These are phyloP conservation scores for Micromussa lordhowensis DNA, from an alignment of 92 coral and sea anemone genomes.

Conservation along the genomic window DNA sequence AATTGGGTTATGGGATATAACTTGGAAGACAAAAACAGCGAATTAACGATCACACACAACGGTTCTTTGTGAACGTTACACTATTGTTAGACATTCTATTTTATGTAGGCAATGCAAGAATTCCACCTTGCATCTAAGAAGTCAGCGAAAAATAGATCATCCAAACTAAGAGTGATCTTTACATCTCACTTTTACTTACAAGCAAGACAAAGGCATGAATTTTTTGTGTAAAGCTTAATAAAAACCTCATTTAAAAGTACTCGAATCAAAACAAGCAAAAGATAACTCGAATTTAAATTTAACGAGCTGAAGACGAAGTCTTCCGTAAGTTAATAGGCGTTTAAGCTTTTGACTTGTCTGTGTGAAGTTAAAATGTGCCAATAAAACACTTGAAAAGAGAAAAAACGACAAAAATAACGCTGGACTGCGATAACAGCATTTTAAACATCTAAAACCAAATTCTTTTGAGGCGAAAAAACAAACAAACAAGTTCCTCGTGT, in stretches of 20 bases:
- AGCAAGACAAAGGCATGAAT: slow-evolving; percentile 11
- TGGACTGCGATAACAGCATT: neutral
- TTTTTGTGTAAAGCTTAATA: neutral
- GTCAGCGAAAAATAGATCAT: neutral
- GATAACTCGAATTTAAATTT: neutral
- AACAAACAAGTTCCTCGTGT: slow-evolving; percentile 32
- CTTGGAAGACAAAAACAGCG: neutral
- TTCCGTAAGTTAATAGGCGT: neutral
- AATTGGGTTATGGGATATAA: no score
- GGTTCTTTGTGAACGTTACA: neutral
- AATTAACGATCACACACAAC: neutral
- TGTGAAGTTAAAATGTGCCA: neutral
- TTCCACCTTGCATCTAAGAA: neutral
- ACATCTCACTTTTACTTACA: neutral
- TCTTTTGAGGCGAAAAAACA: neutral
- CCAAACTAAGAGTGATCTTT: neutral
- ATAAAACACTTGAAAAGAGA: neutral
- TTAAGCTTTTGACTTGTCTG: neutral
- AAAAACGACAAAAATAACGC: neutral
- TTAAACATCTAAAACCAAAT: neutral
- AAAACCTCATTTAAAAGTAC: neutral
- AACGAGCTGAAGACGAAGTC: neutral
- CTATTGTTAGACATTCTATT: neutral
- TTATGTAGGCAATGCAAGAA: neutral
- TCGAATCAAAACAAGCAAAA: neutral